Evolutionary conservation across 2,888 invertebrate genomes (phyloP).

Genomic region (Tinea trinotella): DNA sequence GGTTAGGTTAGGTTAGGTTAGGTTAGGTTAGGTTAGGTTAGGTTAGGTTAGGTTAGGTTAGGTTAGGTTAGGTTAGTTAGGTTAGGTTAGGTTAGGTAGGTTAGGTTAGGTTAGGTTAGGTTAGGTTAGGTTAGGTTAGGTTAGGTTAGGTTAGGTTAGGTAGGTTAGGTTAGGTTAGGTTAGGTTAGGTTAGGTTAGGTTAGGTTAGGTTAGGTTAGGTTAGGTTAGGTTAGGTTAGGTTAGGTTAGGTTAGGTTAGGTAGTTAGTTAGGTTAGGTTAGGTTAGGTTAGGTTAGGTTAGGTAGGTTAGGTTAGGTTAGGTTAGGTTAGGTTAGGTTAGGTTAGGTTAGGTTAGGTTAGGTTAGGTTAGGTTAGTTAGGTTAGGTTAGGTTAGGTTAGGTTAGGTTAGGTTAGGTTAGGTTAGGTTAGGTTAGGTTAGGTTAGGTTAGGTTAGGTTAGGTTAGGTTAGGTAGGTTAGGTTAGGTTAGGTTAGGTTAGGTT

Average conservation of each 20-base stretch:
- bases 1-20: constrained; percentile 19
- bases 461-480: no score
- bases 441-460: constrained; percentile 20
- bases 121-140: constrained; percentile 20
- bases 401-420: constrained; percentile 20
- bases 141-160: constrained; percentile 21
- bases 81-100: constrained; percentile 22
- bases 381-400: constrained; percentile 20
- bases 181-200: constrained; percentile 19
- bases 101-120: no score
- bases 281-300: constrained; percentile 20
- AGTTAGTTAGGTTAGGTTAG: no score
- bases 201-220: constrained; percentile 20
- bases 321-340: constrained; percentile 19
- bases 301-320: no score
- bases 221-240: constrained; percentile 20
- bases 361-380: constrained; percentile 20
- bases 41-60: constrained; percentile 21
- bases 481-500: no score
- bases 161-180: no score
- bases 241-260: constrained; percentile 20
- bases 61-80: constrained; percentile 22
- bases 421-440: constrained; percentile 20
- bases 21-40: constrained; percentile 19
- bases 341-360: constrained; percentile 20